Conservation (phyloP, 2,888 invertebrate species). For the Tetragonisca angustula region DNA sequence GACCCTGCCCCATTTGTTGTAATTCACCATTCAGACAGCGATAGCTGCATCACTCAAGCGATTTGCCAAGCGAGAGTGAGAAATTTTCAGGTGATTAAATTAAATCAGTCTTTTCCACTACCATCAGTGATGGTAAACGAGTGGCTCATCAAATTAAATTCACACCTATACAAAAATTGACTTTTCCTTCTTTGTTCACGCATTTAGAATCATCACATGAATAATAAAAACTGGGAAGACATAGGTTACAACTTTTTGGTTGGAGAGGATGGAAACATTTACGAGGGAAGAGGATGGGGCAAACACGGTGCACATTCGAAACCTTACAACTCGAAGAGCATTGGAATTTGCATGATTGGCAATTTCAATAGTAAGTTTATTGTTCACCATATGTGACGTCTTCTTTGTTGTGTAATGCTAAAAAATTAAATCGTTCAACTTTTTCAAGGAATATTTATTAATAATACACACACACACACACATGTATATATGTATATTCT, state of each 20-base stretch:
- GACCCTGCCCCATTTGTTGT: constrained; percentile 83
- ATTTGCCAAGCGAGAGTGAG: constrained; percentile 81
- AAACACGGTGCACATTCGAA: constrained; percentile 75
- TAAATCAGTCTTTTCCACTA: background rate
- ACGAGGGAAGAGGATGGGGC: constrained; percentile 80
- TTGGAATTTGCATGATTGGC: constrained; percentile 90
- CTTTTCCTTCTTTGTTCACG: background rate
- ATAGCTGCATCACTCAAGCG: constrained; percentile 78
- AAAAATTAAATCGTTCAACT: too few relatives aligned
- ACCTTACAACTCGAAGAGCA: constrained; percentile 87
- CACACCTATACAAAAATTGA: too few relatives aligned
- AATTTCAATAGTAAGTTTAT: constrained; percentile 86
- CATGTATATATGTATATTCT: too few relatives aligned
- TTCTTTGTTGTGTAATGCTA: too few relatives aligned
- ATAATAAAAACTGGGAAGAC: constrained; percentile 74
- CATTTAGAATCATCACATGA: constrained; percentile 75
- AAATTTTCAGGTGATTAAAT: constrained; percentile 79
- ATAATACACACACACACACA: too few relatives aligned
- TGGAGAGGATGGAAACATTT: constrained; percentile 80
- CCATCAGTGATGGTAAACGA: too few relatives aligned
- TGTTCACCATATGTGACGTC: too few relatives aligned
- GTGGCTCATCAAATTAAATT: too few relatives aligned
- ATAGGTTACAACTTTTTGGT: constrained; percentile 80
- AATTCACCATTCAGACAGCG: constrained; percentile 84
- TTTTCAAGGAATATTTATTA: too few relatives aligned